Conservation (phyloP, 1,140 invertebrate genomes). For the Sitobion miscanthi region DNA sequence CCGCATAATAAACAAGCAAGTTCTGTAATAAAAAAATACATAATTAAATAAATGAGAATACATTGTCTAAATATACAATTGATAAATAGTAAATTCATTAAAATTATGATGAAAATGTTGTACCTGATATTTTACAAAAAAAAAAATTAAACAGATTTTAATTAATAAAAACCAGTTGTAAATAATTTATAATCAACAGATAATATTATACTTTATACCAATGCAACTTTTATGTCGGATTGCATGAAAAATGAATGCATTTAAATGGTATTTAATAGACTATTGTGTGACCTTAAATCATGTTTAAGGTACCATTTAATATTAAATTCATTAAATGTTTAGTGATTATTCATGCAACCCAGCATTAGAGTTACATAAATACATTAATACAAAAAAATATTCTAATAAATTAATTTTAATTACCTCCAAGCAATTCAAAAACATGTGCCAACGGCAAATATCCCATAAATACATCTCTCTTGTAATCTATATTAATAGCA, state of each 20-base stretch:
- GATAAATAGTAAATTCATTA: not conserved
- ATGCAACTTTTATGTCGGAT: not conserved
- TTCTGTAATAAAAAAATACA: constrained; percentile 62
- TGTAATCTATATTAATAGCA: constrained; percentile 72
- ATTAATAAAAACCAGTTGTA: no score
- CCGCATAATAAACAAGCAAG: constrained; percentile 71
- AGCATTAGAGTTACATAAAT: no score
- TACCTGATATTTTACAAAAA: no score
- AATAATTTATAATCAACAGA: not conserved
- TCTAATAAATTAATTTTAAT: not conserved
- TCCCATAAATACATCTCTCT: constrained; percentile 86
- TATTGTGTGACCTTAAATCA: no score
- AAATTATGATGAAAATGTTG: no score
- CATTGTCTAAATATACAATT: not conserved
- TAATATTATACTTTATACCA: not conserved
- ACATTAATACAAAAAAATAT: no score
- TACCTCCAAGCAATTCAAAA: constrained; percentile 86
- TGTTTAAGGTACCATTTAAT: no score
- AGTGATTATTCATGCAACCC: not conserved
- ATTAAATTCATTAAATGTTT: not conserved
- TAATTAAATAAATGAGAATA: not conserved
- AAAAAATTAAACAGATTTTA: no score
- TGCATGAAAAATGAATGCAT: not conserved
- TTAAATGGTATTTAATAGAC: not conserved
- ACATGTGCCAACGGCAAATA: constrained; percentile 98